These are phyloP conservation scores for Labeo calbasu DNA, from an alignment of 2,797 vertebrate species.

Conservation along the genomic window DNA sequence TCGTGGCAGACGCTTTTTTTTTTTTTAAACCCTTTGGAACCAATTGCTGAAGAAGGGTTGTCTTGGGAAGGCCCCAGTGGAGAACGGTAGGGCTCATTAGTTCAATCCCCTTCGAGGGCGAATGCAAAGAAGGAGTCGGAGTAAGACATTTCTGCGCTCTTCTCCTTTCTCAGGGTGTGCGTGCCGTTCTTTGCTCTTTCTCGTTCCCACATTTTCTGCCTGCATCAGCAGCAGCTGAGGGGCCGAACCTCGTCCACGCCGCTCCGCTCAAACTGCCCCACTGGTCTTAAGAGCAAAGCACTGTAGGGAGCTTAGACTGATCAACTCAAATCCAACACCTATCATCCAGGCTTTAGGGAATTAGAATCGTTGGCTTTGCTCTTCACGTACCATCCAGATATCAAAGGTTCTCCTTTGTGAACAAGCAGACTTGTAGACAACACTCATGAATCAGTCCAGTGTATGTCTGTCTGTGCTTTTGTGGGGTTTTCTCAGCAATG, in stretches of 20 bases:
- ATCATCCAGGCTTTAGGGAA: slow-evolving; percentile 30
- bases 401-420: slow-evolving; percentile 44
- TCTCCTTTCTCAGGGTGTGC: slow-evolving; percentile 49
- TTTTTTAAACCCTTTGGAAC: slow-evolving; percentile 84
- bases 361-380: slow-evolving; percentile 1
- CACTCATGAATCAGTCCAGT: not conserved
- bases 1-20: slow-evolving; percentile 71
- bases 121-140: slow-evolving; percentile 76
- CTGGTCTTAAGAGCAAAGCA: slow-evolving; percentile 55
- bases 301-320: slow-evolving; percentile 44
- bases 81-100: slow-evolving; percentile 84
- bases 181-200: slow-evolving; percentile 70
- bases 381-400: slow-evolving; percentile 17
- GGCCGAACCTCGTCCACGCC: slow-evolving; percentile 67
- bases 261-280: slow-evolving; percentile 64
- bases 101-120: slow-evolving; percentile 83
- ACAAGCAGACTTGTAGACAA: not conserved
- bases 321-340: slow-evolving; percentile 36
- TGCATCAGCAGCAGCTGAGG: slow-evolving; percentile 82
- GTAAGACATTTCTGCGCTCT: slow-evolving; percentile 74
- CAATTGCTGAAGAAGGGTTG: slow-evolving; percentile 85
- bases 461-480: not conserved
- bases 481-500: not conserved
- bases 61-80: slow-evolving; percentile 82
- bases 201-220: slow-evolving; percentile 78